Percentiles rank a stretch among this genome's conserved stretches.
phyloP scores from a whole-genome alignment of 2,888 invertebrate species.

The Drosophila formosana region DNA sequence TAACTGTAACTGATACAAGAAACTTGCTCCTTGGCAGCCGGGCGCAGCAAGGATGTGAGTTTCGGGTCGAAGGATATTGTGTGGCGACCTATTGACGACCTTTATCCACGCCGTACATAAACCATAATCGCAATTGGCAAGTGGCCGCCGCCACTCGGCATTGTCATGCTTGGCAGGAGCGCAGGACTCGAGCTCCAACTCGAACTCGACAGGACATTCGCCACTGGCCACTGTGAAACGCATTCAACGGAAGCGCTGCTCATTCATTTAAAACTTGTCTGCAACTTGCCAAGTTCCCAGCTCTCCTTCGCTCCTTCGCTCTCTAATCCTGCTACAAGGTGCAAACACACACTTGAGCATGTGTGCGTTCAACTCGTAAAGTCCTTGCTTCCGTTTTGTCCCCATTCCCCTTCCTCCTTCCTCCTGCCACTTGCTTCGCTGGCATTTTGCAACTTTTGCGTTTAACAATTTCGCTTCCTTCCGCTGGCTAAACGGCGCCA shows the following conservation, averaged over 20 bases:
- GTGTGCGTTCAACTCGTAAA: conserved; percentile 45
- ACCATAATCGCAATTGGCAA: conserved; percentile 84
- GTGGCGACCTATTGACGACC: conserved; percentile 84
- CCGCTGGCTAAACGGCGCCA: conserved; percentile 82
- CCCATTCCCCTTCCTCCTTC: background rate
- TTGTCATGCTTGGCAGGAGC: conserved; percentile 71
- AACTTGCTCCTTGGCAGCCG: conserved; percentile 67
- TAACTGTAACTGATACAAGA: conserved; percentile 62
- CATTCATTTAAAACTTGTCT: conserved; percentile 84
- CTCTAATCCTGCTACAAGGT: conserved; percentile 32
- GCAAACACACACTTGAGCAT: conserved; percentile 47
- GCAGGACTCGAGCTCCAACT: conserved; percentile 5
- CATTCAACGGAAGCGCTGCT: conserved; percentile 81
- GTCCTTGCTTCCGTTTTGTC: conserved; percentile 66
- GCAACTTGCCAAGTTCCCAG: conserved; percentile 79
- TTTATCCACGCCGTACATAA: conserved; percentile 82
- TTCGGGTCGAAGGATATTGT: conserved; percentile 17
- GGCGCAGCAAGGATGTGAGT: conserved; percentile 8
- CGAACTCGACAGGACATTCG: conserved; percentile 20
- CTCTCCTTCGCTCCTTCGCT: background rate
- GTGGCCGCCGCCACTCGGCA: conserved; percentile 75
- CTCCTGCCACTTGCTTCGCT: conserved; percentile 35
- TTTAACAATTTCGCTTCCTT: conserved; percentile 81
- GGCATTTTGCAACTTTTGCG: conserved; percentile 81
- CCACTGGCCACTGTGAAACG: conserved; percentile 58